Evolutionary conservation across 2,888 invertebrate species (phyloP).

Genomic region (Dicroscelio sp.): DNA sequence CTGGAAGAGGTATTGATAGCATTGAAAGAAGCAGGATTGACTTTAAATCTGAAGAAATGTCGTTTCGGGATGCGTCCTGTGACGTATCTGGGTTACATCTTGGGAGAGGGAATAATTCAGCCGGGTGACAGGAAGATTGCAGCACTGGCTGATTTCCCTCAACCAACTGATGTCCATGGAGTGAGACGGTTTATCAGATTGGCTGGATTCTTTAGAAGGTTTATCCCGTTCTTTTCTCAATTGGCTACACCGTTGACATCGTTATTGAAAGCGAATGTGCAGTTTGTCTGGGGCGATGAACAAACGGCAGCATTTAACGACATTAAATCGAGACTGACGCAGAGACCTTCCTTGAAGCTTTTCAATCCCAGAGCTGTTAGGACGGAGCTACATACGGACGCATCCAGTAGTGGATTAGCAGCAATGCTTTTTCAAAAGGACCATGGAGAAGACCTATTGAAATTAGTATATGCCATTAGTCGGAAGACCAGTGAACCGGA

Average conservation of each 20-base stretch:
- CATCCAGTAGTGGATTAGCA: not conserved
- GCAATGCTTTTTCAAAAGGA: conserved; percentile 12
- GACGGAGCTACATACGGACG: conserved; percentile 18
- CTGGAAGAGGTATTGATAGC: not conserved
- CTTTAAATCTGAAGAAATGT: too few relatives aligned
- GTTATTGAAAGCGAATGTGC: not conserved
- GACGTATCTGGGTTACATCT: too few relatives aligned
- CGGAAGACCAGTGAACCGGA: not conserved
- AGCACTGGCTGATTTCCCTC: too few relatives aligned
- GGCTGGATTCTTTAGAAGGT: too few relatives aligned
- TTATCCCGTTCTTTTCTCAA: too few relatives aligned
- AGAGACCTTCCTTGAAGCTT: not conserved
- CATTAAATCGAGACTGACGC: not conserved
- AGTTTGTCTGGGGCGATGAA: not conserved
- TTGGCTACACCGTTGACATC: not conserved
- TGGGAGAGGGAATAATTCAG: too few relatives aligned
- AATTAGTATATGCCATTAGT: not conserved
- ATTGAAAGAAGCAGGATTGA: too few relatives aligned
- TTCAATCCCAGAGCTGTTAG: not conserved
- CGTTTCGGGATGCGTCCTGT: too few relatives aligned
- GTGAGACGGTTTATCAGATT: too few relatives aligned
- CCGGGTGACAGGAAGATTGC: too few relatives aligned
- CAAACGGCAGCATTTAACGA: not conserved
- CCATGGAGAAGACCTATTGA: not conserved
- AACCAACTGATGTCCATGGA: not conserved